phyloP scores from a whole-genome alignment of 2,113 vertebrate genomes.

The Ophthalmolycus amberensis region DNA sequence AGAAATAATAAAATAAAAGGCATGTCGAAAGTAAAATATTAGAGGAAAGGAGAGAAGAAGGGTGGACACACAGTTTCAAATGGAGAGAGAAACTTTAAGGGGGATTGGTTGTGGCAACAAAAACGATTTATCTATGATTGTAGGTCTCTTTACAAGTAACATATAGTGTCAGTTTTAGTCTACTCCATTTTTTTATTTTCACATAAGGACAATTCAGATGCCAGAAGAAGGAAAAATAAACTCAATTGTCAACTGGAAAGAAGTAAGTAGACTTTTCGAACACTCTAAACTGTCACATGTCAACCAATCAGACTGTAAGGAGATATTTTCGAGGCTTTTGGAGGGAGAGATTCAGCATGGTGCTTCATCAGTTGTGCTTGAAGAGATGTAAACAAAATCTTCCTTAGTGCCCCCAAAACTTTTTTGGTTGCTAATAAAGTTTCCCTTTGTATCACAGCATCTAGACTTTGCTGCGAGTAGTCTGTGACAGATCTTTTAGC shows the following conservation, averaged over 20 bases:
- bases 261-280: conserved; percentile 60
- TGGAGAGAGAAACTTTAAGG: conserved; percentile 47
- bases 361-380: conserved; percentile 34
- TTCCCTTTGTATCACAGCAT: neutral
- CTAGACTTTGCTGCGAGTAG: neutral
- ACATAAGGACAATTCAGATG: conserved; percentile 60
- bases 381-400: conserved; percentile 38
- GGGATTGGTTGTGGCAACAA: conserved; percentile 53
- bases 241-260: conserved; percentile 60
- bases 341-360: conserved; percentile 29
- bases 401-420: neutral
- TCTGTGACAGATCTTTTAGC: neutral
- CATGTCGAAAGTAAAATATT: conserved; percentile 60
- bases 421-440: conserved; percentile 8
- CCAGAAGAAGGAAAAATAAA: conserved; percentile 46
- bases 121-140: conserved; percentile 65
- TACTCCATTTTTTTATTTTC: conserved; percentile 53
- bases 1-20: conserved; percentile 21
- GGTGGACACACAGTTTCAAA: conserved; percentile 33
- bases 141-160: conserved; percentile 64
- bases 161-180: conserved; percentile 70
- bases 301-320: conserved; percentile 49
- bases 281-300: conserved; percentile 59
- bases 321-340: conserved; percentile 53
- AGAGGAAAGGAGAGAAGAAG: conserved; percentile 14